phyloP scores from a whole-genome alignment of 2,113 vertebrate species.

The Zeus faber region DNA sequence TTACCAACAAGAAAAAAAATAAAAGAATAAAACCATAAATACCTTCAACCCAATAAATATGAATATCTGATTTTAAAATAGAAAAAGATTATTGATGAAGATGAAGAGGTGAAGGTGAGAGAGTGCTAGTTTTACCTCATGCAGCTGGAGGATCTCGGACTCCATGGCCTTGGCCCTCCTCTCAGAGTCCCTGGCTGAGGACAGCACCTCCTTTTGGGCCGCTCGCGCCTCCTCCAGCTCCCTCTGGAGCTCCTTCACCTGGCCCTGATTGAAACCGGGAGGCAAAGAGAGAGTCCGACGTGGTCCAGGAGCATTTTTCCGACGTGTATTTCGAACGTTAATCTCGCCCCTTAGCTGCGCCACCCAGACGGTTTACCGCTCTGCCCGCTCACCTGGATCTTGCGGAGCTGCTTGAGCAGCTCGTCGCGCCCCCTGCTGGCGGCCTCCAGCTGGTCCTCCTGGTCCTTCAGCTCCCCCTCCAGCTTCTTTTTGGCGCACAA shows the following conservation, averaged over 20 bases:
- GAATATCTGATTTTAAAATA: too few species aligned
- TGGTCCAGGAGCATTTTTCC: too few species aligned
- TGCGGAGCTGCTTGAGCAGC: slow-evolving; percentile 88
- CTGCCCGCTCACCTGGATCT: slow-evolving; percentile 86
- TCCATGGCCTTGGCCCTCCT: slow-evolving; percentile 87
- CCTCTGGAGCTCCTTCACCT: slow-evolving; percentile 91
- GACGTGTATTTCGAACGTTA: too few species aligned
- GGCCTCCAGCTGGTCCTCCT: slow-evolving; percentile 88
- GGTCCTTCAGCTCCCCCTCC: slow-evolving; percentile 87
- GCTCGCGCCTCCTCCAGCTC: slow-evolving; percentile 88
- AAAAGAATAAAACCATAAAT: too few species aligned
- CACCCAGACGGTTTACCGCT: too few species aligned
- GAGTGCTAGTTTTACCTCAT: slow-evolving; percentile 77
- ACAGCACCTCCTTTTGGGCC: slow-evolving; percentile 85
- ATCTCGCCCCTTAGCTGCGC: too few species aligned
- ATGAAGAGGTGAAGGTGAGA: too few species aligned
- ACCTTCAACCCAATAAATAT: too few species aligned
- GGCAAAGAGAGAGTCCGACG: not conserved
- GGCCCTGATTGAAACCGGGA: slow-evolving; percentile 70
- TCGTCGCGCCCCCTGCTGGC: slow-evolving; percentile 85
- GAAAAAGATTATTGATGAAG: too few species aligned
- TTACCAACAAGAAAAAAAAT: too few species aligned
- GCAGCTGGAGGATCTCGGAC: slow-evolving; percentile 85
- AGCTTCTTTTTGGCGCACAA: slow-evolving; percentile 87
- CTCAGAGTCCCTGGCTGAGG: slow-evolving; percentile 87